These are phyloP conservation scores for Callionymus lyra DNA, from an alignment of 2,113 vertebrate species.

Conservation along the genomic window DNA sequence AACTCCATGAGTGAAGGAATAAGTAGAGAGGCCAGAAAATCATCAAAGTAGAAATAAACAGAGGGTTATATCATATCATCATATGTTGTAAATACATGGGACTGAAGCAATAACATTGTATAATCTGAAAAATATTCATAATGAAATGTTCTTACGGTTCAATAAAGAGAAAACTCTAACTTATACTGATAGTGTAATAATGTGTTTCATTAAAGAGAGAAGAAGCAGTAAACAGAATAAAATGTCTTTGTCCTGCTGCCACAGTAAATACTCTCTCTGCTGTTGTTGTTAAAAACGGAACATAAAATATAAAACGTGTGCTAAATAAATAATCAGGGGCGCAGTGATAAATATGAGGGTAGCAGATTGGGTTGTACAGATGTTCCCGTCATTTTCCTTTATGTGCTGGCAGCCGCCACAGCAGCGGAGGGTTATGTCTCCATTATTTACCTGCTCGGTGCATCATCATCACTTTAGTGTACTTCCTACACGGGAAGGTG, in stretches of 20 bases:
- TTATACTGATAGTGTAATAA: background rate
- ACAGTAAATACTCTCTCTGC: conserved; percentile 9
- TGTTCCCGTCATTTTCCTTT: conserved; percentile 23
- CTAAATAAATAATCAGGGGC: conserved; percentile 44
- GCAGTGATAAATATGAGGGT: conserved; percentile 26
- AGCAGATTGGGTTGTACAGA: conserved; percentile 30
- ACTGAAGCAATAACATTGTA: no score
- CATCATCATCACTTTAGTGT: conserved; percentile 62
- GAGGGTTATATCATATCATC: no score
- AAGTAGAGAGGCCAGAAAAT: background rate
- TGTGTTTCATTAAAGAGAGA: conserved; percentile 6
- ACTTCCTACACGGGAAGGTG: conserved; percentile 53
- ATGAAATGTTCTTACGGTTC: background rate
- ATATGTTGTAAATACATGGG: no score
- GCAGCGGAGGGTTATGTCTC: conserved; percentile 2
- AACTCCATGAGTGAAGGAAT: no score
- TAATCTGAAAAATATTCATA: no score
- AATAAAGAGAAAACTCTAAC: background rate
- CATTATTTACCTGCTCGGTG: conserved; percentile 49
- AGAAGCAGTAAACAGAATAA: conserved; percentile 1
- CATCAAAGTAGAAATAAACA: conserved; percentile 5
- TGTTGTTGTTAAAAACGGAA: conserved; percentile 22
- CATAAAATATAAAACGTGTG: conserved; percentile 36
- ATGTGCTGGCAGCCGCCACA: conserved; percentile 13
- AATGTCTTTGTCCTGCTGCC: conserved; percentile 1